Evolutionary conservation across 1,140 invertebrate species (phyloP), one percentile per base, ranked within the genome.

Genomic region (Delia radicum): DNA sequence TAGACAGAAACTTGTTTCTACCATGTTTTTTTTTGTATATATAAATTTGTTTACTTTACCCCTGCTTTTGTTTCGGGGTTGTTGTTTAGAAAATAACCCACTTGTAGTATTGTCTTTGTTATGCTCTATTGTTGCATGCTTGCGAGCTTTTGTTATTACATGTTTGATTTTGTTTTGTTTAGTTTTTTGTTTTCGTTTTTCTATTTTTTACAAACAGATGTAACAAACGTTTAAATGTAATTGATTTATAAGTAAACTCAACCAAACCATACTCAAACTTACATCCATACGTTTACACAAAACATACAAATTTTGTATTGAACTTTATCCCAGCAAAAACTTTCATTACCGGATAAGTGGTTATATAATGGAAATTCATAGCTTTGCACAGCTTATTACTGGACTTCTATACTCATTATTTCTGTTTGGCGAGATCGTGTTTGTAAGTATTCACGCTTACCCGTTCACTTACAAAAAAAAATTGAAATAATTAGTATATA

Each of bases 241-340:
- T 69, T 69, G 65, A 69, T 69, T 69, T 69, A 69, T 69, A 69
- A 69, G 65, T 69, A 33, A 69, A 69, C 65, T 37, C 21, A 69
- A 55, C 48, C 24, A 55, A 55, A 55, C 24, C 48, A 55, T 18
- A 55, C 0, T 21, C 48, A 55, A 5, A 55, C 48, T 10, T 37
- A 21, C n/a, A 55, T 8, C n/a, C n/a, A 55, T 24, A 21, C n/a
- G 8, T 21, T 1, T 55, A 24, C 46, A 2, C 1, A 55, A 10
- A 15, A 42, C 7, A 42, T 10, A 42, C 12, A 42, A 42, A 42
- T 15, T 24, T 5, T 65, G 1, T 13, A 28, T 28, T 28, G 62
- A n/a, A n/a, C n/a, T n/a, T n/a, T n/a, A n/a, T n/a, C n/a, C n/a
- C n/a, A n/a, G n/a, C n/a, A n/a, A n/a, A n/a, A n/a, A n/a, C n/a